These are phyloP conservation scores for Cyphomyrmex costatus DNA, from an alignment of 1,140 invertebrate genomes.

Conservation along the genomic window DNA sequence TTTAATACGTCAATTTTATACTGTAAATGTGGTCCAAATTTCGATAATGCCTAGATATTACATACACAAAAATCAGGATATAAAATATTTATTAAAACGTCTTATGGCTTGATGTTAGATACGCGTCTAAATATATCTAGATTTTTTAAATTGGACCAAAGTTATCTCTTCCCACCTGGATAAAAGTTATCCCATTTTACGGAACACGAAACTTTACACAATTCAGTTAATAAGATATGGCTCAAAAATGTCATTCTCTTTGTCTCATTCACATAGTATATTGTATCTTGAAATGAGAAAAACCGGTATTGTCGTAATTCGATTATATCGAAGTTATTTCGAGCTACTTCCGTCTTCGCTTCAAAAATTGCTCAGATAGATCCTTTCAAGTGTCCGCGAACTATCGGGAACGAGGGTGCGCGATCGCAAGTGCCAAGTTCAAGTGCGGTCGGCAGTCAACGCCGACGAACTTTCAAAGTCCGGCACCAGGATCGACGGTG, in stretches of 20 bases:
- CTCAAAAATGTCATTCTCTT: neutral
- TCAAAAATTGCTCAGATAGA: neutral
- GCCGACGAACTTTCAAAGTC: conserved; percentile 70
- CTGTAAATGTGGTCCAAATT: too few relatives aligned
- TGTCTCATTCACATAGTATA: neutral
- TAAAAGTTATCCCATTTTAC: too few relatives aligned
- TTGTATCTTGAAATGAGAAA: neutral
- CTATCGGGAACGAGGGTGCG: conserved; percentile 30
- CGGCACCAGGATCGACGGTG: conserved; percentile 47
- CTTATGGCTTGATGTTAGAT: too few relatives aligned
- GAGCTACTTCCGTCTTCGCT: neutral
- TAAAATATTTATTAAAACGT: too few relatives aligned
- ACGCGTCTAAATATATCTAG: too few relatives aligned
- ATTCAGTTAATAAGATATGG: neutral
- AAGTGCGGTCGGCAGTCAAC: conserved; percentile 66
- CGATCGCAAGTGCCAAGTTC: conserved; percentile 65
- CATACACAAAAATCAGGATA: too few relatives aligned
- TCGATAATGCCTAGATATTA: too few relatives aligned
- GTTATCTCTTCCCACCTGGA: too few relatives aligned
- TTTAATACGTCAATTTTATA: too few relatives aligned
- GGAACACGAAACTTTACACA: neutral
- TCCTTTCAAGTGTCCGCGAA: neutral
- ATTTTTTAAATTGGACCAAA: too few relatives aligned
- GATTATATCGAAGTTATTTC: neutral
- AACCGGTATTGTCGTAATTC: neutral